Conservation (phyloP, 2,888 invertebrate genomes). For the Dimorphilus gyrociliatus region DNA sequence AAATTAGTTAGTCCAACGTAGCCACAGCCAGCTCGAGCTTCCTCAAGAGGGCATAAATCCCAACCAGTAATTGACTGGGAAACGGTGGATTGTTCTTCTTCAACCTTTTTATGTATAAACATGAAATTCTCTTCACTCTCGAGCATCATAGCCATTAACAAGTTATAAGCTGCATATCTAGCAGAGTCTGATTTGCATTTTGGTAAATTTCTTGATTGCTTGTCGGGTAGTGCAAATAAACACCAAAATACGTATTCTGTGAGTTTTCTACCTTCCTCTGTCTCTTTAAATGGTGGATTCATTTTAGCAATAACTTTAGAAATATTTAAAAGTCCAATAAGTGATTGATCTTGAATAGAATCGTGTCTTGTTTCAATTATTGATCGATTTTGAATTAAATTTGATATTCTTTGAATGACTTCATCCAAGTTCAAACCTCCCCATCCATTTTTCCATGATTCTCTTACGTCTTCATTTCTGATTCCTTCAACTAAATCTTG, state of each 20-base stretch:
- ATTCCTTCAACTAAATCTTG: slow-evolving; percentile 67
- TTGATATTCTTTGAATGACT: slow-evolving; percentile 49
- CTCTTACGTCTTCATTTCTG: slow-evolving; percentile 41
- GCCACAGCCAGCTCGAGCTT: slow-evolving; percentile 79
- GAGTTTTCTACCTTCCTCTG: slow-evolving; percentile 50
- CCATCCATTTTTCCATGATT: slow-evolving; percentile 34
- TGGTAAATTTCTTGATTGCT: slow-evolving; percentile 60
- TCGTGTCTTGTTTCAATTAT: slow-evolving; percentile 64
- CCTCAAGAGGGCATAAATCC: slow-evolving; percentile 96
- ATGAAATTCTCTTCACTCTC: slow-evolving; percentile 70
- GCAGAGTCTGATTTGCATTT: slow-evolving; percentile 79
- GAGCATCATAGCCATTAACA: slow-evolving; percentile 69
- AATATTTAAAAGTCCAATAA: slow-evolving; percentile 69
- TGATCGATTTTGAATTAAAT: slow-evolving; percentile 58
- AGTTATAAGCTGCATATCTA: slow-evolving; percentile 73
- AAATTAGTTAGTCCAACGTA: slow-evolving; percentile 84
- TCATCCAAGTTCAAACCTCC: slow-evolving; percentile 53
- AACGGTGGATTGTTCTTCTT: slow-evolving; percentile 54
- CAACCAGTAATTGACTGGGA: slow-evolving; percentile 70
- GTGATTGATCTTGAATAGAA: slow-evolving; percentile 70
- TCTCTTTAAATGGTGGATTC: slow-evolving; percentile 66
- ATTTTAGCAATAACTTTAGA: slow-evolving; percentile 75
- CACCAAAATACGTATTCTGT: slow-evolving; percentile 57
- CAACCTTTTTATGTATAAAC: slow-evolving; percentile 60
- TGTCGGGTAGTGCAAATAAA: slow-evolving; percentile 73